Evolutionary conservation across 2,797 vertebrate genomes (phyloP).

Genomic region (Rachycentron canadum): DNA sequence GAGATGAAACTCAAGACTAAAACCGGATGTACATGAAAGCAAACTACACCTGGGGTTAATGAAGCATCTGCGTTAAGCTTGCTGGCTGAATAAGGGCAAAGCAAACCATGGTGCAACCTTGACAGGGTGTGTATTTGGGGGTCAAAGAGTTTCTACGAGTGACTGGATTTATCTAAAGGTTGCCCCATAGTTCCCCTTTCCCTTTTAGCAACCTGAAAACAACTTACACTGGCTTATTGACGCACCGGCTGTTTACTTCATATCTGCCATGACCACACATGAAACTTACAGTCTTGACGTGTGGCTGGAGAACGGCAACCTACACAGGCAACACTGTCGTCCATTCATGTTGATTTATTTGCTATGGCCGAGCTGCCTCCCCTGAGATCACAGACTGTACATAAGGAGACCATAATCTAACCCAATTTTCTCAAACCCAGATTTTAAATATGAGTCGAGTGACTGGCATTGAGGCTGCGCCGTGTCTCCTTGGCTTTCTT

Average conservation of each 20-base stretch:
- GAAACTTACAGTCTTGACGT: constrained; percentile 27
- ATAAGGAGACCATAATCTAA: constrained; percentile 53
- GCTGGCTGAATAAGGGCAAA: constrained; percentile 43
- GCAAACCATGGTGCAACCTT: constrained; percentile 34
- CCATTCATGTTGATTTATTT: constrained; percentile 71
- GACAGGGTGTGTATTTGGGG: neutral
- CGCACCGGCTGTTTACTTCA: constrained; percentile 51
- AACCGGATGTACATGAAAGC: constrained; percentile 53
- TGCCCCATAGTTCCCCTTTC: neutral
- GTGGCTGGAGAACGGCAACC: constrained; percentile 26
- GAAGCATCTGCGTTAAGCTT: constrained; percentile 29
- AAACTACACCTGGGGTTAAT: constrained; percentile 65
- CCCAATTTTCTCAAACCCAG: constrained; percentile 47
- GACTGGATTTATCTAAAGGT: constrained; percentile 18
- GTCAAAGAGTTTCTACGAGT: constrained; percentile 12
- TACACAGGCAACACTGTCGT: constrained; percentile 49
- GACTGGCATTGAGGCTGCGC: neutral
- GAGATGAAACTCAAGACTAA: constrained; percentile 19
- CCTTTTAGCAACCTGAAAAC: constrained; percentile 48
- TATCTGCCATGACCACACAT: constrained; percentile 50
- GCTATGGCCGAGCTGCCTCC: constrained; percentile 46
- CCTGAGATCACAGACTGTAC: constrained; percentile 41
- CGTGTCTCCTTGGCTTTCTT: constrained; percentile 15
- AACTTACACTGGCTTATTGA: constrained; percentile 66
- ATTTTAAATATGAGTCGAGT: constrained; percentile 42